Conservation (phyloP, 2,888 invertebrate species). For the Tholera decimalis region DNA sequence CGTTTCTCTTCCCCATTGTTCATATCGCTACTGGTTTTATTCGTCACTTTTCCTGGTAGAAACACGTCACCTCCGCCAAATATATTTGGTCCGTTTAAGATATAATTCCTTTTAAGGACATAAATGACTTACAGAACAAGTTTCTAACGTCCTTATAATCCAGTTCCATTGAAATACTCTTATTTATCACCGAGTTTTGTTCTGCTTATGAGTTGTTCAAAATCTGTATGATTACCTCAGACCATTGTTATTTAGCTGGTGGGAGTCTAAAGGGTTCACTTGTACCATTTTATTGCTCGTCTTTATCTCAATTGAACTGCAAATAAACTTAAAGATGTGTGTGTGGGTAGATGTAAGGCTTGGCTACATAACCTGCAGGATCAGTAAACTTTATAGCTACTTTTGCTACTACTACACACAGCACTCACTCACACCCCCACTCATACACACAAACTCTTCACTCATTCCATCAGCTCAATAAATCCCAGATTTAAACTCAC, state of each 20-base stretch:
- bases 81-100: slow-evolving; percentile 14
- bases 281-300: slow-evolving; percentile 52
- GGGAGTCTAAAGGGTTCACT: slow-evolving; percentile 60
- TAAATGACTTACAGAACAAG: slow-evolving; percentile 26
- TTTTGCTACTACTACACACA: too few species aligned
- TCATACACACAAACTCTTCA: too few species aligned
- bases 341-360: slow-evolving; percentile 45
- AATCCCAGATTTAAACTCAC: too few species aligned
- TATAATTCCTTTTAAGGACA: slow-evolving; percentile 10
- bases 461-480: too few species aligned
- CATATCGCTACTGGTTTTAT: not conserved
- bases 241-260: slow-evolving; percentile 56
- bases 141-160: slow-evolving; percentile 36
- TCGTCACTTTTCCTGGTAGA: not conserved
- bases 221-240: slow-evolving; percentile 57
- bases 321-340: slow-evolving; percentile 49
- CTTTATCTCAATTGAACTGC: slow-evolving; percentile 59
- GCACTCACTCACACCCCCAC: too few species aligned
- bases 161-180: slow-evolving; percentile 28
- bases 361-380: not conserved
- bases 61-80: not conserved
- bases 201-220: slow-evolving; percentile 33
- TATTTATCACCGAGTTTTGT: slow-evolving; percentile 34
- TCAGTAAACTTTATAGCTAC: not conserved
- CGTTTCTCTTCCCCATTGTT: not conserved